Conservation (phyloP, 2,797 vertebrate species). For the Falco peregrinus region DNA sequence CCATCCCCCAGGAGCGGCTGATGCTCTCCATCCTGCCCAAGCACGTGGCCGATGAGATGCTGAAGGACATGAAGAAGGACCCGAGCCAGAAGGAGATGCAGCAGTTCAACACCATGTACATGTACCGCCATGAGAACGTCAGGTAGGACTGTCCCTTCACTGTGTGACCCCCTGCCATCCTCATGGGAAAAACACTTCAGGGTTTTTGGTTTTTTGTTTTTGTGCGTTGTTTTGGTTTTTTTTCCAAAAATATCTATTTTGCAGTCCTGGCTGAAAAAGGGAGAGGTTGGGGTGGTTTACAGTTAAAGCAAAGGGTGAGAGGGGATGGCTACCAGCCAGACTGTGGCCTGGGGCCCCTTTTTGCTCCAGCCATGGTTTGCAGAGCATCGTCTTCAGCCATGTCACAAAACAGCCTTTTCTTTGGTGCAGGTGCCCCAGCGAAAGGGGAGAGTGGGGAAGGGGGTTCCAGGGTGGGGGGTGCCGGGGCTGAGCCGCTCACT, state of each 20-base stretch:
- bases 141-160: conserved; percentile 76
- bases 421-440: neutral
- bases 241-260: neutral
- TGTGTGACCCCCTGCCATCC: neutral
- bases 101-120: conserved; percentile 99
- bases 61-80: conserved; percentile 95
- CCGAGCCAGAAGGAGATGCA: conserved; percentile 88
- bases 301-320: neutral
- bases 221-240: neutral
- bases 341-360: neutral
- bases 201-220: too few species aligned
- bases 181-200: neutral
- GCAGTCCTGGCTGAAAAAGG: neutral
- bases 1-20: conserved; percentile 84
- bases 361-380: neutral
- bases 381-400: neutral
- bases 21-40: conserved; percentile 96
- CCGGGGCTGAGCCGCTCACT: neutral
- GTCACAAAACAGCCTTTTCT: neutral
- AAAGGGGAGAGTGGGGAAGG: too few species aligned
- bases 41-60: conserved; percentile 97
- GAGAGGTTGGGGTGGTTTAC: neutral
- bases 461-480: fast-evolving
- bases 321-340: neutral
- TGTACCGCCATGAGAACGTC: conserved; percentile 97